Conservation (phyloP, 1,140 invertebrate genomes). For the Listronotus bonariensis region DNA sequence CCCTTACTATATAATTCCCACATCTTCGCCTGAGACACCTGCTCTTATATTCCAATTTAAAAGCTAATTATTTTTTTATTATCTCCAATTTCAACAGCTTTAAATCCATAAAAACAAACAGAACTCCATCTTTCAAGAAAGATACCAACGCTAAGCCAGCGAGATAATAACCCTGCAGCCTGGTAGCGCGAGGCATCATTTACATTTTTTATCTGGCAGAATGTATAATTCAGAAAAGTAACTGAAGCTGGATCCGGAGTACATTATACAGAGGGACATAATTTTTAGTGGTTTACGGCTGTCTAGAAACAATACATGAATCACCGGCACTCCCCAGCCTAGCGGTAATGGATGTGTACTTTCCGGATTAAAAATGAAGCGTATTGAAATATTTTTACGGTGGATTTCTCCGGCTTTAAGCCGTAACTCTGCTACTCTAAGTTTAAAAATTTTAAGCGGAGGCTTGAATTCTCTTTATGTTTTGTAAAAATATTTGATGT, state of each 20-base stretch:
- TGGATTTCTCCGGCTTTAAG: constrained; percentile 24
- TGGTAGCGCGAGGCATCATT: constrained; percentile 37
- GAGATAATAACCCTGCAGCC: constrained; percentile 43
- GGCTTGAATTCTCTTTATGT: too few species aligned
- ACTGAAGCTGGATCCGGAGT: constrained; percentile 40
- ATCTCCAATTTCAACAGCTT: constrained; percentile 1
- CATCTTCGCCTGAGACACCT: background rate
- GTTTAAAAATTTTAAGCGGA: too few species aligned
- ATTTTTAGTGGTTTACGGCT: constrained; percentile 54
- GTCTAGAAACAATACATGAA: constrained; percentile 55
- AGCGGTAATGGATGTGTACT: constrained; percentile 54
- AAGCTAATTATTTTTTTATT: constrained; percentile 10
- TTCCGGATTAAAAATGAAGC: constrained; percentile 53
- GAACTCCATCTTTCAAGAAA: constrained; percentile 32
- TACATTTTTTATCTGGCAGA: constrained; percentile 49
- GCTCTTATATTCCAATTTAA: background rate
- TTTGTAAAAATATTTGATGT: too few species aligned
- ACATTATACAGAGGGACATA: constrained; percentile 53
- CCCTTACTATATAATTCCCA: too few species aligned
- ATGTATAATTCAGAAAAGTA: constrained; percentile 48
- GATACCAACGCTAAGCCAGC: constrained; percentile 22
- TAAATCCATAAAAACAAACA: constrained; percentile 25
- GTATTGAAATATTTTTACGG: constrained; percentile 55
- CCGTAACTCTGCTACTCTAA: too few species aligned
- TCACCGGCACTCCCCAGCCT: constrained; percentile 46